Percentiles rank a stretch among this genome's conserved stretches.
Conservation (phyloP, 2,113 vertebrate species). For the Poeciliopsis occidentalis region DNA sequence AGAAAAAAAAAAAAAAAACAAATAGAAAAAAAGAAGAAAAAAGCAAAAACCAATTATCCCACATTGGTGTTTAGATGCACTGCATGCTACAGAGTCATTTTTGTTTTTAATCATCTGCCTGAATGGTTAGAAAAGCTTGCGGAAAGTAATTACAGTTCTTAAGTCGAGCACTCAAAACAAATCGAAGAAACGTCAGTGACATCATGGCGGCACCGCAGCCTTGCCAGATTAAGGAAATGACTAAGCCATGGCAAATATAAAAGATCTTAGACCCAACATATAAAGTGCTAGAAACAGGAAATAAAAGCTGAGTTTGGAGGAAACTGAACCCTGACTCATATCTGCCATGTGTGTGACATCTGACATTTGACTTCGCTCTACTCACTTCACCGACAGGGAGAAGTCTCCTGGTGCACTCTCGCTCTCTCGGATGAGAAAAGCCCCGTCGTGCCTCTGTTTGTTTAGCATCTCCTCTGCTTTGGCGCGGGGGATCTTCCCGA, state of each 20-base stretch:
- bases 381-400: slow-evolving; percentile 98
- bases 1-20: no score
- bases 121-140: no score
- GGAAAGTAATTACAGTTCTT: not conserved
- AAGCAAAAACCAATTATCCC: not conserved
- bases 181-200: not conserved
- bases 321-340: slow-evolving; percentile 19
- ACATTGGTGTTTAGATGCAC: not conserved
- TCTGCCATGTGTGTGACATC: not conserved
- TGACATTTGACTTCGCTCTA: slow-evolving; percentile 9
- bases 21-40: not conserved
- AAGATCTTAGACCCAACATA: slow-evolving; percentile 10
- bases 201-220: slow-evolving; percentile 53
- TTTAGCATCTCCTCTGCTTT: slow-evolving; percentile 98
- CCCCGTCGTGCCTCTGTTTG: slow-evolving; percentile 97
- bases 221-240: slow-evolving; percentile 52
- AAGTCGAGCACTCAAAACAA: not conserved
- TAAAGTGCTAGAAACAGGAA: not conserved
- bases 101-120: no score
- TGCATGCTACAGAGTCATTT: not conserved
- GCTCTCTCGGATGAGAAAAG: slow-evolving; percentile 97
- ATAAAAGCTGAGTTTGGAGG: slow-evolving; percentile 5
- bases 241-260: slow-evolving; percentile 28
- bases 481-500: slow-evolving; percentile 96
- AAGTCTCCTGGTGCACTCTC: slow-evolving; percentile 98